Percentiles rank a stretch among this genome's conserved stretches.
Evolutionary conservation across 2,888 invertebrate species (phyloP).

Genomic region (Platycheirus albimanus): DNA sequence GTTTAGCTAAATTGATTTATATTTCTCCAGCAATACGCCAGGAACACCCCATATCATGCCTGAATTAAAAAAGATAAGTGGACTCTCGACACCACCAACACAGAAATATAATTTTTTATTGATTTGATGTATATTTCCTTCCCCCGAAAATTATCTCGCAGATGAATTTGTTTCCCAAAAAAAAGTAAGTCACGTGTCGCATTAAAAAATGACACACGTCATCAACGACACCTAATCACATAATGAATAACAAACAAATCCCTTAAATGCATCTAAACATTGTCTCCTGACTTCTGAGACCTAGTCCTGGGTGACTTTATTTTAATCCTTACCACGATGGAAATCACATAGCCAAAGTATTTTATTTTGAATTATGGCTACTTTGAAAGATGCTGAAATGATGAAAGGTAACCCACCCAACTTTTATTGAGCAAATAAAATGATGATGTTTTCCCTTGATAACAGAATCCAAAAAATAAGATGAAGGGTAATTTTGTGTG

Average conservation of each 20-base stretch:
- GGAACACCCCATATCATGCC: no score
- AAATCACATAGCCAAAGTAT: background rate
- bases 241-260: constrained; percentile 72
- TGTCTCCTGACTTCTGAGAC: background rate
- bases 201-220: constrained; percentile 57
- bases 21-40: no score
- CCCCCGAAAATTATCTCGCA: constrained; percentile 33
- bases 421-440: background rate
- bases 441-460: no score
- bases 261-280: constrained; percentile 58
- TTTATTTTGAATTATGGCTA: constrained; percentile 30
- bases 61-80: background rate
- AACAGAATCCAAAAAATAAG: no score
- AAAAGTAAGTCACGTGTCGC: constrained; percentile 56
- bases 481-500: constrained; percentile 7
- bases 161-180: constrained; percentile 39
- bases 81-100: no score
- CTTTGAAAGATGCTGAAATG: background rate
- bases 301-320: constrained; percentile 33
- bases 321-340: constrained; percentile 17
- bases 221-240: constrained; percentile 63
- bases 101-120: constrained; percentile 17
- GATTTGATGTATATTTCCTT: constrained; percentile 43
- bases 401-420: background rate
- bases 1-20: no score